Conservation (phyloP, 2,113 vertebrate genomes). For the Butastur rufipennis region DNA sequence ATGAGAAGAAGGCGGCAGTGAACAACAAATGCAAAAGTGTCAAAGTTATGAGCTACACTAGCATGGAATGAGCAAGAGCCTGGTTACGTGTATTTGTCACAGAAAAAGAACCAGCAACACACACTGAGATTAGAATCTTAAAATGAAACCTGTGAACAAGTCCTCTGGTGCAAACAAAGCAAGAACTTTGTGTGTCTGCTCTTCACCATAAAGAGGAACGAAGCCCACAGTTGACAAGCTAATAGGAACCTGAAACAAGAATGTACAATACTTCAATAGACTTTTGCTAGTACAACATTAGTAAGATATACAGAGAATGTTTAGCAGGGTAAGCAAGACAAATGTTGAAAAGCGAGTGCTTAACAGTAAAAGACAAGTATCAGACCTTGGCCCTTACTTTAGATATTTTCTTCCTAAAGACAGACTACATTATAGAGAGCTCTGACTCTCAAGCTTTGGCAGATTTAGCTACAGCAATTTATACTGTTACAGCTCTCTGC, state of each 20-base stretch:
- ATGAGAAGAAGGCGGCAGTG: no score
- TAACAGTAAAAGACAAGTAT: not conserved
- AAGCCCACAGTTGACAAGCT: slow-evolving; percentile 79
- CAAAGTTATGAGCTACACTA: no score
- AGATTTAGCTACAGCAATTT: not conserved
- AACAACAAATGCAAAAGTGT: no score
- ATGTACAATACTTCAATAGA: not conserved
- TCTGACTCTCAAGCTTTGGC: not conserved
- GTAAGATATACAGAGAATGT: not conserved
- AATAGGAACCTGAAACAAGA: slow-evolving; percentile 72
- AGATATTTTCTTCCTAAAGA: not conserved
- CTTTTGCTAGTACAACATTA: not conserved
- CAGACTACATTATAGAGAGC: not conserved
- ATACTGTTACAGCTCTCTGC: not conserved
- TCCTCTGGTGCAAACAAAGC: slow-evolving; percentile 82
- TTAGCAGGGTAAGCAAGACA: not conserved
- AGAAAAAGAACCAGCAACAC: not conserved
- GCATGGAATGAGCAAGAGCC: no score
- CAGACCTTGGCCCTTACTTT: not conserved
- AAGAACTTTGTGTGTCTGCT: slow-evolving; percentile 77
- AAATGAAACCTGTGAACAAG: slow-evolving; percentile 72
- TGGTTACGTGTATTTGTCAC: no score
- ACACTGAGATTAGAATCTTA: not conserved
- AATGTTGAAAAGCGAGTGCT: not conserved
- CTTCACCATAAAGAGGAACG: slow-evolving; percentile 79